These are phyloP conservation scores for Neria commutata DNA, from an alignment of 2,888 invertebrate genomes.

Conservation along the genomic window DNA sequence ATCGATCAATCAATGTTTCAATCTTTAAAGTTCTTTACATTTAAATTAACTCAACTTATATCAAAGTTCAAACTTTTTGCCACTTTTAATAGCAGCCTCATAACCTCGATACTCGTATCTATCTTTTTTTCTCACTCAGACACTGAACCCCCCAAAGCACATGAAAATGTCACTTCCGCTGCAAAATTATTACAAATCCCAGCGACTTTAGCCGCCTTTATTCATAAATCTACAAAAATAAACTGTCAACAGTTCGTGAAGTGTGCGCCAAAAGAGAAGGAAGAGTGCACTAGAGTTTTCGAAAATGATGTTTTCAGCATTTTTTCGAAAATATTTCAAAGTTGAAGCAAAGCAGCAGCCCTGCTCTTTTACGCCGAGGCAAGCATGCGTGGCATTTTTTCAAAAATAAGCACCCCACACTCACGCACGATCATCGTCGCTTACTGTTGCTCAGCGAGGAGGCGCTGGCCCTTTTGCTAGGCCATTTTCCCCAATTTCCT, in stretches of 20 bases:
- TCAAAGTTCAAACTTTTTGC: neutral
- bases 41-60: no score
- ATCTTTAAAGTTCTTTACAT: no score
- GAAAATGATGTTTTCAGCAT: neutral
- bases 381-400: neutral
- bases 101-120: neutral
- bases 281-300: neutral
- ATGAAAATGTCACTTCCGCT: constrained; percentile 19
- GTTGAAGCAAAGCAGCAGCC: neutral
- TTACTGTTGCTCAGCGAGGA: neutral
- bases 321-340: no score
- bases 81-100: neutral
- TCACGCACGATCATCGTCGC: neutral
- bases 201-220: neutral
- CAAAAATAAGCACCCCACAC: constrained; percentile 2
- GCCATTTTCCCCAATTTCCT: neutral
- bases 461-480: neutral
- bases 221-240: neutral
- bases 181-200: neutral
- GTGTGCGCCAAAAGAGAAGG: neutral
- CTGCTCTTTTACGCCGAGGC: neutral
- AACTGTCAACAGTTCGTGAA: neutral
- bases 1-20: no score
- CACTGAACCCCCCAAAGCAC: neutral
- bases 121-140: neutral